Evolutionary conservation across 2,113 vertebrate species (phyloP), one percentile per base, ranked within the genome.

Genomic region (Rissa tridactyla): DNA sequence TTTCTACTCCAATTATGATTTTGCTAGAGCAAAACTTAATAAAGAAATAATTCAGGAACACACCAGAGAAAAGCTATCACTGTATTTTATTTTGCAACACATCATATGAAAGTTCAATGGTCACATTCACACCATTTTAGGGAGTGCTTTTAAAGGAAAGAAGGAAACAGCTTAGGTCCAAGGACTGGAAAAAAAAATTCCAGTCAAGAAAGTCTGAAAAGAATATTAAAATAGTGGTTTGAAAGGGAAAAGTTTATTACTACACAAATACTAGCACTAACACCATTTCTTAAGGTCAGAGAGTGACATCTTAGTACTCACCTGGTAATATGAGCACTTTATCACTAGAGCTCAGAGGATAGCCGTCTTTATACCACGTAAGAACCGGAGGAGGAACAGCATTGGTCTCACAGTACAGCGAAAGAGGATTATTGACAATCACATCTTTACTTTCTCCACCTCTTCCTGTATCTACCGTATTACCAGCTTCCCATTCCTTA

Each of bases 331-430:
- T 98, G 42, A 99, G 92, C 17, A 99, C 98, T 97, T 98, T 98
- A 75, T 99, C 98, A 77, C 93, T 99, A 8, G 99, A 99, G 46
- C 97, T 98, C 91, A 99, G 88, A 29, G 96, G 96, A 3, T 79
- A 97, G 22, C 99, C 98, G 54, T 99, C 99, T 96, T 99, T 99
- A 97, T 99, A 99, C 99, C 99, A 99, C 0, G 98, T 99, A 51
- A 99, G 98, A 5, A 98, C 98, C 0, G 99, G 99, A 40, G 99
- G 99, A 7, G 99, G 99, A 11, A 99, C 98, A 22, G 99, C 99
- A 0, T 98, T 99, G 81, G 99, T 99, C 95, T 99, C 99, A 79
- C 99, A 99, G 89, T 99, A 98, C 60, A 99, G 97, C 23, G 98
- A 99, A 54, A 99, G 91, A 25, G 99, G 99, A 69, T 99, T 99